A percentile compares a stretch with the other conserved stretches of the same genome.
These are phyloP conservation scores for Orussus abietinus DNA, from an alignment of 1,140 invertebrate species.

Conservation along the genomic window DNA sequence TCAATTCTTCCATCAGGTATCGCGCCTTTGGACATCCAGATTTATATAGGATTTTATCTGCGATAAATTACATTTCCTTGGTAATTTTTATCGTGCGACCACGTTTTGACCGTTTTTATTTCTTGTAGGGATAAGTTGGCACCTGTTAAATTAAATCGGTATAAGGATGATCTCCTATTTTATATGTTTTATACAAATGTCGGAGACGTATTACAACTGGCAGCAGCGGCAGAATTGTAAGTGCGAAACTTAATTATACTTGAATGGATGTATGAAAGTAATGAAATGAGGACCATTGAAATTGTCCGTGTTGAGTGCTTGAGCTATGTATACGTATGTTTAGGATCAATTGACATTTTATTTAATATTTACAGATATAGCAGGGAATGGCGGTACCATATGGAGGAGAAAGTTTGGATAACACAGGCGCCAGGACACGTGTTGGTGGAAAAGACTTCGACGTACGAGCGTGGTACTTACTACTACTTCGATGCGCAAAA, in stretches of 20 bases:
- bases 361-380: constrained; percentile 67
- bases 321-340: no score
- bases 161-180: constrained; percentile 98
- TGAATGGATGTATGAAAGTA: no score
- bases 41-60: no score
- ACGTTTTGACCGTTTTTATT: no score
- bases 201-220: constrained; percentile 94
- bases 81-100: no score
- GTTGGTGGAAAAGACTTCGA: constrained; percentile 88
- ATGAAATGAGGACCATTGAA: background rate
- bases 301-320: no score
- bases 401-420: constrained; percentile 98
- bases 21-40: background rate
- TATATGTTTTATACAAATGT: constrained; percentile 99
- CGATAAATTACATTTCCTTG: no score
- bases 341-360: background rate
- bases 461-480: constrained; percentile 96
- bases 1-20: constrained; percentile 81
- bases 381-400: constrained; percentile 98
- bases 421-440: constrained; percentile 92
- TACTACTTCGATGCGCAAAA: constrained; percentile 98
- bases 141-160: constrained; percentile 90
- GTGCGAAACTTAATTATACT: constrained; percentile 45
- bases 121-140: constrained; percentile 83
- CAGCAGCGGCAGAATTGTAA: constrained; percentile 95